A percentile compares a stretch with the other conserved stretches of the same genome.
Conservation (phyloP, 2,888 invertebrate genomes). For the Drosophila mettleri region DNA sequence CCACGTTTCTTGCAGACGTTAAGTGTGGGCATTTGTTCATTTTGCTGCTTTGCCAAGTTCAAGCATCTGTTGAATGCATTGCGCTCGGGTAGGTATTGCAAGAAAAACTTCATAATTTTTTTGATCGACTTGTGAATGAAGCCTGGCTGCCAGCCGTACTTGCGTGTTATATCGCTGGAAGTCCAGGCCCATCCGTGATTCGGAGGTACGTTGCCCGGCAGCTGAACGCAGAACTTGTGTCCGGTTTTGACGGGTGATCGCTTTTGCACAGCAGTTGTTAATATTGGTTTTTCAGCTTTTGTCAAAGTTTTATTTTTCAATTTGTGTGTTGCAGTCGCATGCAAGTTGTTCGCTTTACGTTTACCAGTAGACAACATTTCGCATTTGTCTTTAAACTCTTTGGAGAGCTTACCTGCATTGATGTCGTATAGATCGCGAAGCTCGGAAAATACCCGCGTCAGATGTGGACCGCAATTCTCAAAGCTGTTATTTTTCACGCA, state of each 20-base stretch:
- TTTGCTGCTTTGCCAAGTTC: constrained; percentile 80
- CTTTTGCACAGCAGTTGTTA: not conserved
- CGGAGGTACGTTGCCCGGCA: constrained; percentile 85
- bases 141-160: constrained; percentile 83
- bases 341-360: not conserved
- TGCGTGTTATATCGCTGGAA: constrained; percentile 50
- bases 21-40: constrained; percentile 86
- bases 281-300: not conserved
- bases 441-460: constrained; percentile 82
- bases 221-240: constrained; percentile 48
- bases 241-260: not conserved
- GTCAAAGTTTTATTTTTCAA: not conserved
- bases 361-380: constrained; percentile 11
- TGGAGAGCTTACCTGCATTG: constrained; percentile 52
- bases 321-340: not conserved
- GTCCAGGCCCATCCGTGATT: constrained; percentile 90
- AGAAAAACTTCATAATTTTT: constrained; percentile 82
- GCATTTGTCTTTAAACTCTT: constrained; percentile 50
- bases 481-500: constrained; percentile 46
- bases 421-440: constrained; percentile 80
- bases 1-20: constrained; percentile 88
- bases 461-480: constrained; percentile 74
- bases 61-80: constrained; percentile 34
- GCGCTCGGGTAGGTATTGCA: constrained; percentile 70
- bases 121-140: constrained; percentile 80